These are phyloP conservation scores for Cotesia typhae DNA, from an alignment of 1,140 invertebrate species.

Conservation along the genomic window DNA sequence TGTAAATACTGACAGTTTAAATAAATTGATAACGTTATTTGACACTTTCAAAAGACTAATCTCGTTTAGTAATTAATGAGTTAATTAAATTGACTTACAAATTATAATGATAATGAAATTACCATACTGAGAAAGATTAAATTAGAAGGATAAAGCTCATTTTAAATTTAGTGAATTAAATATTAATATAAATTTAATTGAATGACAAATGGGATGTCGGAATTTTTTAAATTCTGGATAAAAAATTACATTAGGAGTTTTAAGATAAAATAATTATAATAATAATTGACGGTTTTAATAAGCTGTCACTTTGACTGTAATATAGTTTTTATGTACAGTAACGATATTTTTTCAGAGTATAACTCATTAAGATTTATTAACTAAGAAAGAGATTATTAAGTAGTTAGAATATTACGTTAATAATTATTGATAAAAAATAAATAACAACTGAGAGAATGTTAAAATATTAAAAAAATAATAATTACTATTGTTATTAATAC, in stretches of 20 bases:
- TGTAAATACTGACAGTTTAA: slow-evolving; percentile 5
- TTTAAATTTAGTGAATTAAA: no score
- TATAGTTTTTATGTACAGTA: slow-evolving; percentile 57
- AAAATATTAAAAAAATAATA: no score
- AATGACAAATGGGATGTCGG: no score
- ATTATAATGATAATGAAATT: slow-evolving; percentile 4
- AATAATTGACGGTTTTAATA: neutral
- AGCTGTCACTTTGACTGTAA: slow-evolving; percentile 46
- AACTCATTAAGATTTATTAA: slow-evolving; percentile 49
- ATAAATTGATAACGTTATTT: slow-evolving; percentile 5
- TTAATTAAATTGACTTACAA: no score
- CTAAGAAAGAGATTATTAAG: slow-evolving; percentile 34
- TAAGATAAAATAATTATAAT: neutral
- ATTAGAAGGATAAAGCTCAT: no score
- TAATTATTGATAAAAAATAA: no score
- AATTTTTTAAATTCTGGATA: neutral
- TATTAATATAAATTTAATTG: no score
- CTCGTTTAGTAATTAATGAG: no score
- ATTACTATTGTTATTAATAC: no score
- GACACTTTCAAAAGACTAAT: slow-evolving; percentile 7
- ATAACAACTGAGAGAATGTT: no score
- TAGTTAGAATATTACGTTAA: neutral
- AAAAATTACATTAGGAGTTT: neutral
- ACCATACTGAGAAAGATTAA: no score
- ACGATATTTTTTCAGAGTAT: slow-evolving; percentile 62